Base-by-base conservation (phyloP, 2,888 invertebrate genomes). In the Nomada ferruginata region DNA sequence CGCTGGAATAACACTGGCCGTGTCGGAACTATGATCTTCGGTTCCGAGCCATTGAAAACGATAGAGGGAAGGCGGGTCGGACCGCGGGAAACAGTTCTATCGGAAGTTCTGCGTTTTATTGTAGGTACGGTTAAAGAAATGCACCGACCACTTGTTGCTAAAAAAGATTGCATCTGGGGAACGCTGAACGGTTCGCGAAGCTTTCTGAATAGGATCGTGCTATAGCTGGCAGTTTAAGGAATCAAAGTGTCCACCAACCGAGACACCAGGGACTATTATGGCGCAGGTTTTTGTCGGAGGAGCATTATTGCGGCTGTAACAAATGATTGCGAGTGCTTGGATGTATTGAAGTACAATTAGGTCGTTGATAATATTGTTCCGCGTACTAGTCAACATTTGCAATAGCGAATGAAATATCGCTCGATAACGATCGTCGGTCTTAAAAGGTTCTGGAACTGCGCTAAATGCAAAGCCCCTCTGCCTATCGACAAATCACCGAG, bases 91-190 rank as follows among this genome's bases (percentile, higher is more conserved):
- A 78, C 29, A 0, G 20, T 3, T 26, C 47, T 23, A 42, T 60
- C 44, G 50, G n/a, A 47, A 29, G 44, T 47, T 64, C 26, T 3
- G 44, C n/a, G n/a, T 44, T 15, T 15, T 36, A n/a, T 5, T 13
- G 63, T 9, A 23, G 18, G 52, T 9, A 26, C 57, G 44, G 52
- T 68, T 23, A 26, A 69, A 82, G 76, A 72, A 73, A 66, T 80
- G 69, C 83, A 64, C 29, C 85, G 87, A 87, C 88, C 89, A 88
- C 89, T 89, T 87, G 89, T 88, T 88, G 87, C 87, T 88, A 87
- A 83, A 83, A 87, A 87, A 79, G 52, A 82, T 76, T 44, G 76
- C 74, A 71, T 65, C 68, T 26, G 42, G 20, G 59, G 15, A 42
- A 50, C 23, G 23, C 9, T n/a, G 18, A 26, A 63, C n/a, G 63